Evolutionary conservation across 2,113 vertebrate species (phyloP), one percentile per base, ranked within the genome.

Genomic region (Opisthocomus hoazin): DNA sequence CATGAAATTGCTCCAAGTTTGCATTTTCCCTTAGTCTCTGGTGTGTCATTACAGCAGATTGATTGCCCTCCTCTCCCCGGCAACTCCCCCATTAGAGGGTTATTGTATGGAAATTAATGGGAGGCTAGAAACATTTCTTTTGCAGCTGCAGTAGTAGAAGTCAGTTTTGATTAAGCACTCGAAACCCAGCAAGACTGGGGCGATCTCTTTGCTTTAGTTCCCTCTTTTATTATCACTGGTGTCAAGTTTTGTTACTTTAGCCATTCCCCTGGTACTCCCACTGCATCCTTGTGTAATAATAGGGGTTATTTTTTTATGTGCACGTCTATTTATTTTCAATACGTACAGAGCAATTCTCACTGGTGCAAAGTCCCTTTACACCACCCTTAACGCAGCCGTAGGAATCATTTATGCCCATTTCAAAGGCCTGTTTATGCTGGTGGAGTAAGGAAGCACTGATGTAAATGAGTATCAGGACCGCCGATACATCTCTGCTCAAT

Each of bases 61-160:
- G 98, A 98, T 98, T 87, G 58, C 93, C 90, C 92, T 98, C 97
- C 97, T 97, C 97, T 98, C 95, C 95, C 58, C 90, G 23, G 97
- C 97, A 97, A 97, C 96, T 98, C 97, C 97, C 97, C 98, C 97
- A 98, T 98, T 98, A 98, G 94, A 98, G 97, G 96, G 97, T 98
- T 98, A 98, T 98, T 98, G 98, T 98, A 98, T 98, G 98, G 98
- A 98, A 98, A 98, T 98, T 98, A 98, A 98, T 98, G 96, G 98
- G 94, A 97, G 97, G 93, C 94, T 96, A 96, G 97, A 97, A 98
- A 98, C 98, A 98, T 98, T 98, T 96, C 97, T 97, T 98, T 96
- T 97, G 96, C 97, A 98, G 97, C 97, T 98, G 97, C 97, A 96
- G 97, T 97, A 95, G 96, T 86, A 95, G 97, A 96, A 98, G 98